Evolutionary conservation across 2,113 vertebrate genomes (phyloP).

Genomic region (Phocoena sinus): DNA sequence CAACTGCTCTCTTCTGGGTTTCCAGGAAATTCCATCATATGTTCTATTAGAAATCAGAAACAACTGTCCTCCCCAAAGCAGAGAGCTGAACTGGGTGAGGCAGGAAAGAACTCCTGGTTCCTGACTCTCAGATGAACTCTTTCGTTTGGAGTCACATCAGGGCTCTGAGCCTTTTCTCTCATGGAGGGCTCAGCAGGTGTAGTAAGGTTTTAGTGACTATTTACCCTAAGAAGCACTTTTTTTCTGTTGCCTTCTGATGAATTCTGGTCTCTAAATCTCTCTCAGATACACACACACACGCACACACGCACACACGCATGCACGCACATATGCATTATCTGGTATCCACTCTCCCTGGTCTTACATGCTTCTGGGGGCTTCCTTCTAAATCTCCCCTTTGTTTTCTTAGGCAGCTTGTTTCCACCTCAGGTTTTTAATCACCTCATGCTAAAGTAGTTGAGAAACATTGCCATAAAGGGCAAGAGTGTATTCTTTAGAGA

Average conservation of each 20-base stretch:
- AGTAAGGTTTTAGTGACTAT: neutral
- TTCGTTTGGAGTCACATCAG: neutral
- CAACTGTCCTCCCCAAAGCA: neutral
- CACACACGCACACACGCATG: rapidly evolving
- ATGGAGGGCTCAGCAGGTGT: too few relatives aligned
- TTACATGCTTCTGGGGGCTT: neutral
- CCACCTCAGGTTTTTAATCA: neutral
- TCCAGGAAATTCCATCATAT: neutral
- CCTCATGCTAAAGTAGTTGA: neutral
- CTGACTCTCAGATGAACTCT: neutral
- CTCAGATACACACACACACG: neutral
- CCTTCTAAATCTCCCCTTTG: neutral
- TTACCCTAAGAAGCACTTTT: neutral
- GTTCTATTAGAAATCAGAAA: neutral
- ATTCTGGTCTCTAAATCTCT: neutral
- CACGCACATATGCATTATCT: neutral
- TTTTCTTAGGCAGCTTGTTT: neutral
- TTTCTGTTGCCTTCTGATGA: neutral
- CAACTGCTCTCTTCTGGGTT: neutral
- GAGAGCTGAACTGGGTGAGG: neutral
- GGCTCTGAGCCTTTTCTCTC: neutral
- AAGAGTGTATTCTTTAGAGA: neutral
- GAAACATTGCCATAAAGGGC: neutral
- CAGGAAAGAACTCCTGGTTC: neutral
- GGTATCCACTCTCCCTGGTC: neutral